phyloP scores from a whole-genome alignment of 2,113 vertebrate species.

The Pollimyrus isidori region DNA sequence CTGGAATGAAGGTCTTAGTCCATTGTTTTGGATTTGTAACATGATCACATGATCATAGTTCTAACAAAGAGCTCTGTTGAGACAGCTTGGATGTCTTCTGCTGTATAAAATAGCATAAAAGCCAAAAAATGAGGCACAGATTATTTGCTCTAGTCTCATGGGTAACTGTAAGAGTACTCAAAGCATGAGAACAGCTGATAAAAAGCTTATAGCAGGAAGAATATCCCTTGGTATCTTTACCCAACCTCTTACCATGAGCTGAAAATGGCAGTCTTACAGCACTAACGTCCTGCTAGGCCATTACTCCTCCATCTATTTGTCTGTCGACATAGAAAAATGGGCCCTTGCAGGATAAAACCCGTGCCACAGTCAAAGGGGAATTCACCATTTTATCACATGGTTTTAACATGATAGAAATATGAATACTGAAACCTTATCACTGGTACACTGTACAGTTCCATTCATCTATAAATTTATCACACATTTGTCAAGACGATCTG shows the following conservation, averaged over 20 bases:
- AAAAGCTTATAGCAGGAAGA: background rate
- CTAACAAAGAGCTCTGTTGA: background rate
- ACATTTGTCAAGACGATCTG: conserved; percentile 33
- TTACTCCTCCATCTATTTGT: conserved; percentile 27
- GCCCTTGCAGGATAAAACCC: conserved; percentile 67
- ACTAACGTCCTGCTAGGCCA: conserved; percentile 26
- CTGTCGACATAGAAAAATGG: conserved; percentile 73
- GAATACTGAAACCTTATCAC: conserved; percentile 93
- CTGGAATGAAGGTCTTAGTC: background rate
- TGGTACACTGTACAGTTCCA: conserved; percentile 86
- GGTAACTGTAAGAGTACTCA: background rate
- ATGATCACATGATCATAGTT: background rate
- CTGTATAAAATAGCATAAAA: conserved; percentile 1
- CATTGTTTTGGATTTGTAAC: background rate
- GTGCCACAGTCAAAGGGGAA: conserved; percentile 67
- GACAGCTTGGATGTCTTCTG: background rate
- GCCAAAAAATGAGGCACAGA: background rate
- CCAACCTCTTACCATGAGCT: conserved; percentile 54
- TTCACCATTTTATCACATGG: conserved; percentile 81
- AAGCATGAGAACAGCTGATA: background rate
- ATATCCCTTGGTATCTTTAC: conserved; percentile 29
- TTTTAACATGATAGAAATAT: conserved; percentile 94
- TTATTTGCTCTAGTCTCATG: background rate
- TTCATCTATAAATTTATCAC: conserved; percentile 86
- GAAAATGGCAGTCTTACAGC: conserved; percentile 38